These are phyloP conservation scores for Trematomus loennbergii DNA, from an alignment of 2,113 vertebrate species.

Conservation along the genomic window DNA sequence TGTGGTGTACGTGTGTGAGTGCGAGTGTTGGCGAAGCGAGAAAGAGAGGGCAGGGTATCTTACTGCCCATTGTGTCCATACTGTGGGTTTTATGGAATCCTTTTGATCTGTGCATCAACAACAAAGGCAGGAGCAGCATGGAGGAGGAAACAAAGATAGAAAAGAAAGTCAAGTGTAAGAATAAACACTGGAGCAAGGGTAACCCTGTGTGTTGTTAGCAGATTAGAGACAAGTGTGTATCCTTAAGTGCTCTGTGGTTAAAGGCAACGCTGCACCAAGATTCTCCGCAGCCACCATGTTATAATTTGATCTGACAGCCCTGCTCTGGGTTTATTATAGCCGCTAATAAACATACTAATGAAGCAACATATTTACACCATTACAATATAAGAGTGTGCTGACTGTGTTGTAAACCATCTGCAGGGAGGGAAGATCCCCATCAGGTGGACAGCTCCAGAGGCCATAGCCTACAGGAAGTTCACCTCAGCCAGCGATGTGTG, in stretches of 20 bases:
- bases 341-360: constrained; percentile 1
- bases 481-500: constrained; percentile 86
- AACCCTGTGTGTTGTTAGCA: neutral
- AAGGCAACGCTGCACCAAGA: neutral
- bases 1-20: constrained; percentile 26
- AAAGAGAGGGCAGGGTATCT: constrained; percentile 4
- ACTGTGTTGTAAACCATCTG: constrained; percentile 24
- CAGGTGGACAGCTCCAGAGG: constrained; percentile 85
- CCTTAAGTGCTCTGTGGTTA: constrained; percentile 18
- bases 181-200: constrained; percentile 23
- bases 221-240: constrained; percentile 17
- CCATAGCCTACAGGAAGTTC: constrained; percentile 87
- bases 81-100: constrained; percentile 41
- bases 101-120: constrained; percentile 70
- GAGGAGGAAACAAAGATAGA: constrained; percentile 20
- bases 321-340: constrained; percentile 23
- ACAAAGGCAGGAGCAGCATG: constrained; percentile 51
- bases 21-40: constrained; percentile 13
- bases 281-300: constrained; percentile 8
- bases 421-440: constrained; percentile 87
- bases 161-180: constrained; percentile 32
- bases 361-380: constrained; percentile 37
- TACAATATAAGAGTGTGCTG: constrained; percentile 13
- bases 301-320: constrained; percentile 13
- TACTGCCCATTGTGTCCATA: constrained; percentile 50